Percentiles rank a stretch among this genome's conserved stretches.
Conservation (phyloP, 2,113 vertebrate species). For the Silurus meridionalis region DNA sequence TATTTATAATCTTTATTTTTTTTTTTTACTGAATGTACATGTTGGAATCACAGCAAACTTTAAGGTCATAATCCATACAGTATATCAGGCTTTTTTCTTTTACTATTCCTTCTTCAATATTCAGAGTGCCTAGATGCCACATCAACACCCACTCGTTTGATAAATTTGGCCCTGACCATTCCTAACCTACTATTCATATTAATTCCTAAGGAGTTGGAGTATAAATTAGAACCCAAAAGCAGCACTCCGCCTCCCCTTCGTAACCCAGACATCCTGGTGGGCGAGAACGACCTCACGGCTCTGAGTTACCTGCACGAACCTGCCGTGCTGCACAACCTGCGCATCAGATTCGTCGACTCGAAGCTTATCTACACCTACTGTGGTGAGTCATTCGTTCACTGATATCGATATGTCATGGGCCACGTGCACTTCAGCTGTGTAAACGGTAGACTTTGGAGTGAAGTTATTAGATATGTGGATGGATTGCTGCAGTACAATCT, state of each 20-base stretch:
- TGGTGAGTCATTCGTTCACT: constrained; percentile 67
- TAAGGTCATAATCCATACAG: not conserved
- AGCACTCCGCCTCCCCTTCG: constrained; percentile 83
- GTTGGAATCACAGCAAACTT: no score
- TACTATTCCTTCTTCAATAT: not conserved
- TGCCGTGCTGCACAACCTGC: constrained; percentile 93
- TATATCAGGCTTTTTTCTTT: not conserved
- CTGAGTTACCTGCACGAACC: constrained; percentile 72
- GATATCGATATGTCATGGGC: not conserved
- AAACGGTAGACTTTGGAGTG: constrained; percentile 67
- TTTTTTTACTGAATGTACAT: no score
- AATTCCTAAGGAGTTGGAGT: constrained; percentile 78
- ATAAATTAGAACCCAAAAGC: constrained; percentile 76
- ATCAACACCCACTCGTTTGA: not conserved
- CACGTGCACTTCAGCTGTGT: not conserved
- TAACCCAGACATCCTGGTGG: constrained; percentile 93
- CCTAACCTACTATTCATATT: not conserved
- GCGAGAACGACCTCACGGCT: constrained; percentile 94
- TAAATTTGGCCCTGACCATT: not conserved
- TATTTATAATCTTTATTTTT: not conserved
- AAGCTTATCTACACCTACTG: constrained; percentile 97
- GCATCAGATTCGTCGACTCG: constrained; percentile 92
- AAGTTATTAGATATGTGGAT: constrained; percentile 26
- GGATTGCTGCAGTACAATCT: not conserved
- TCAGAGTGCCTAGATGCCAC: not conserved